Evolutionary conservation across 2,113 vertebrate species (phyloP), one percentile per base, ranked within the genome.

Genomic region (Notiomystis cincta): DNA sequence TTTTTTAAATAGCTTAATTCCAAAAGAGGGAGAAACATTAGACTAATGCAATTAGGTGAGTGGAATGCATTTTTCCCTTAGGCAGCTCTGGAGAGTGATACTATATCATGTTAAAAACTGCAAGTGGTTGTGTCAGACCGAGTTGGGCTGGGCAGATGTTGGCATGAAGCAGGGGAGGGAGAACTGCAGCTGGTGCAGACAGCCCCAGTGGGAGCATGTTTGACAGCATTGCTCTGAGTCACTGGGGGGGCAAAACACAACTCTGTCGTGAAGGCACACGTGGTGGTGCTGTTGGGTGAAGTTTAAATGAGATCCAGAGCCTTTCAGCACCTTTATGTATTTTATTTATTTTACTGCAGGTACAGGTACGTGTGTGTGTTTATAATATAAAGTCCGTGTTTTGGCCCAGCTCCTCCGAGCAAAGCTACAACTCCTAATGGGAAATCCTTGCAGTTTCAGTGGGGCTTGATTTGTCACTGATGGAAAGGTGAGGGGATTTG

Each of bases 71-170:
- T 81, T 95, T 90, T 42, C 76, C 94, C 88, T 90, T 35, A 0
- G 88, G 95, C 90, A 75, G 15, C 75, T 95, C 38, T 95, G 82
- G 51, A 64, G 79, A 94, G 66, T 77, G 93, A 93, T 82, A 95
- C 87, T 86, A 11, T 94, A 70, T 90, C 79, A 45, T 56, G 51
- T 81, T 70, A 51, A 86, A 90, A 87, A 69, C 62, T 25, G n/a
- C 81, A 76, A 47, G 67, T 72, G 60, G 65, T 82, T 90, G 76
- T 73, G 72, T 87, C 33, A 45, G 71, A 24, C 54, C 0, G 13
- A 80, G 66, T 2, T 81, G 79, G 71, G 71, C 72, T 84, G 75
- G 73, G 81, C 66, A 3, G 3, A 45, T 50, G 50, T n/a, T 62
- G 42, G 47, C 44, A 13, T 7, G 69, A 71, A 54, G 16, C 28